phyloP scores from a whole-genome alignment of 2,797 vertebrate genomes.

The Catamblyrhynchus diadema region DNA sequence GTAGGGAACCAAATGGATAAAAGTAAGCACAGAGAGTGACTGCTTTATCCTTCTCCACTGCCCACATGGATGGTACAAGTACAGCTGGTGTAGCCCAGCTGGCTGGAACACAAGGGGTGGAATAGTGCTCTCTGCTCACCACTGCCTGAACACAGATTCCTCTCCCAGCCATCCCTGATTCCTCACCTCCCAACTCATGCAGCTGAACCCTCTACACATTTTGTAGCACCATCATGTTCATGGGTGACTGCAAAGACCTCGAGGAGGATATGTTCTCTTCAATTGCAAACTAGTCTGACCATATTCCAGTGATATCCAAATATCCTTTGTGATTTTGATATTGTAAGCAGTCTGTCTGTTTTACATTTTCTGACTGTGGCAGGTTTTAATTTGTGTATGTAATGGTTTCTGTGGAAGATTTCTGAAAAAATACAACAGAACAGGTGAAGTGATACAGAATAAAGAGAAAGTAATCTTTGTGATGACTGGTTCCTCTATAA shows the following conservation, averaged over 20 bases:
- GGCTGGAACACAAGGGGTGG: not conserved
- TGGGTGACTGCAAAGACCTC: not conserved
- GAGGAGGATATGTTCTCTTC: fast-evolving
- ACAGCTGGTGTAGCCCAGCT: not conserved
- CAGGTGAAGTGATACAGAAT: not conserved
- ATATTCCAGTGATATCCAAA: not conserved
- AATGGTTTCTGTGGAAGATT: not conserved
- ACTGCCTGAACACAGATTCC: not conserved
- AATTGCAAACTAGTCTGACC: not conserved
- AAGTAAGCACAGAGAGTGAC: not conserved
- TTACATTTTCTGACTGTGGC: not conserved
- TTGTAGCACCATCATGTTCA: fast-evolving
- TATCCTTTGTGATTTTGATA: not conserved
- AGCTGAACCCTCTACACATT: not conserved
- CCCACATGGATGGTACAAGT: fast-evolving
- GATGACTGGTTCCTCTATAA: not conserved
- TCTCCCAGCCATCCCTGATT: not conserved
- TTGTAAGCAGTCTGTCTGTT: not conserved
- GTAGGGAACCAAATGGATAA: not conserved
- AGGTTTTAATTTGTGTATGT: not conserved
- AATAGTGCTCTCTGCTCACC: not conserved
- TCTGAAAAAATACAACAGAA: not conserved
- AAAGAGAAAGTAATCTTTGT: not conserved
- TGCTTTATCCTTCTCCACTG: not conserved
- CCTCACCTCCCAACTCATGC: not conserved